These are phyloP conservation scores for Cephus runcator DNA, from an alignment of 2,888 invertebrate genomes.

Conservation along the genomic window DNA sequence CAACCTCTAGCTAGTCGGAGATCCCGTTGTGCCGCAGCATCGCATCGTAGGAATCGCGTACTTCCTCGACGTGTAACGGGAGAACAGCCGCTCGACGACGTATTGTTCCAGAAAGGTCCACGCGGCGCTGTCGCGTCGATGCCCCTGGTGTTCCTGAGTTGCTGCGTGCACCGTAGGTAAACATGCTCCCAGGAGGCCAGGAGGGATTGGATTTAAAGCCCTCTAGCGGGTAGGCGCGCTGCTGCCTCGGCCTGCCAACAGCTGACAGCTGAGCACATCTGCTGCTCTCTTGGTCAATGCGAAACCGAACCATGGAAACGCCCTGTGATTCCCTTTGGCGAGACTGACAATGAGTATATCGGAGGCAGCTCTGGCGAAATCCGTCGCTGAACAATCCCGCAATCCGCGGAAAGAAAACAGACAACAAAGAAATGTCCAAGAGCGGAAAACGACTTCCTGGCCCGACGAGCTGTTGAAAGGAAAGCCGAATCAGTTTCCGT, in stretches of 20 bases:
- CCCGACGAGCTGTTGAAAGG: background rate
- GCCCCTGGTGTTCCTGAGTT: background rate
- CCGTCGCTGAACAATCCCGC: too few species aligned
- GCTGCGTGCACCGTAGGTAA: background rate
- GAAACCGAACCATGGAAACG: background rate
- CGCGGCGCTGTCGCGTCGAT: background rate
- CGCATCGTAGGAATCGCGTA: background rate
- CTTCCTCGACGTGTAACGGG: background rate
- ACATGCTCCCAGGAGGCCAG: background rate
- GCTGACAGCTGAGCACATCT: background rate
- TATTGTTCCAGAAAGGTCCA: background rate
- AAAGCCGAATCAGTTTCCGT: background rate
- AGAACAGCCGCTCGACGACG: background rate
- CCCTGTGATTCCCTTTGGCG: background rate
- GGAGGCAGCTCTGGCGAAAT: background rate
- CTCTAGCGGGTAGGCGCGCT: background rate
- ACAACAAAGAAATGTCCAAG: background rate
- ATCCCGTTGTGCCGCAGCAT: background rate
- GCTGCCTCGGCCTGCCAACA: background rate
- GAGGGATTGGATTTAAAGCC: background rate
- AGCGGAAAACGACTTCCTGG: background rate
- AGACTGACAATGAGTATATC: too few species aligned
- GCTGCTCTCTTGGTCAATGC: background rate
- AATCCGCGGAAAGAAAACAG: too few species aligned
- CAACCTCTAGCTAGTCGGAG: background rate